A percentile compares a stretch with the other conserved stretches of the same genome.
These are phyloP conservation scores for Vannuccia rotundouncinata DNA, from an alignment of 2,888 invertebrate species.

Conservation along the genomic window DNA sequence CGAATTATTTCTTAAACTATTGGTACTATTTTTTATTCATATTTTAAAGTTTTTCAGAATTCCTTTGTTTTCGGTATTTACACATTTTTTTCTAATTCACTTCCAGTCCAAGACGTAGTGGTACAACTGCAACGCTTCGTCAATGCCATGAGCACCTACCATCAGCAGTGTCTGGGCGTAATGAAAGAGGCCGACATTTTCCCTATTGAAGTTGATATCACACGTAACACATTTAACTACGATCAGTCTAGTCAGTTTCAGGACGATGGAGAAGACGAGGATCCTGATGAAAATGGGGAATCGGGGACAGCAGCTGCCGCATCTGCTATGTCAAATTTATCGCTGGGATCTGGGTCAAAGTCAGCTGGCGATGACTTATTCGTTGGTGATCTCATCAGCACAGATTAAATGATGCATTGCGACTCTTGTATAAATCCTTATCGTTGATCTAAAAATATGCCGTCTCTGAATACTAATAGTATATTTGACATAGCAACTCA, in stretches of 20 bases:
- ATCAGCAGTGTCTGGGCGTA: conserved; percentile 69
- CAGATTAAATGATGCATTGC: not conserved
- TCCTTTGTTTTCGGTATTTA: no score
- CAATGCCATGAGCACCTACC: conserved; percentile 71
- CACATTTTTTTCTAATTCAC: not conserved
- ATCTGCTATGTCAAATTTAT: not conserved
- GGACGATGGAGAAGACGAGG: conserved; percentile 50
- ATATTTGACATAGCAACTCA: not conserved
- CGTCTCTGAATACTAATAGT: not conserved
- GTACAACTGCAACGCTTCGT: conserved; percentile 69
- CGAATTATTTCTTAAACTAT: no score
- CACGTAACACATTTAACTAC: conserved; percentile 80
- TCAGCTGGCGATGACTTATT: not conserved
- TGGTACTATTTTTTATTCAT: no score
- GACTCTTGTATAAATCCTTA: not conserved
- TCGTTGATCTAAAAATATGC: not conserved
- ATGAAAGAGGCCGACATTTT: conserved; percentile 70
- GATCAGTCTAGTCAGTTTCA: conserved; percentile 53
- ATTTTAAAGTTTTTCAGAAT: no score
- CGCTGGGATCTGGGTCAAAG: not conserved
- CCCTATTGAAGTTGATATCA: conserved; percentile 89
- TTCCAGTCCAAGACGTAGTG: conserved; percentile 76
- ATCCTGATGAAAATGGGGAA: conserved; percentile 39
- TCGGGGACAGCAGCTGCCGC: not conserved
- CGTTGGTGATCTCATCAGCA: not conserved